Evolutionary conservation across 2,797 vertebrate genomes (phyloP), one percentile per base, ranked within the genome.

Genomic region (Acanthiza pusilla): DNA sequence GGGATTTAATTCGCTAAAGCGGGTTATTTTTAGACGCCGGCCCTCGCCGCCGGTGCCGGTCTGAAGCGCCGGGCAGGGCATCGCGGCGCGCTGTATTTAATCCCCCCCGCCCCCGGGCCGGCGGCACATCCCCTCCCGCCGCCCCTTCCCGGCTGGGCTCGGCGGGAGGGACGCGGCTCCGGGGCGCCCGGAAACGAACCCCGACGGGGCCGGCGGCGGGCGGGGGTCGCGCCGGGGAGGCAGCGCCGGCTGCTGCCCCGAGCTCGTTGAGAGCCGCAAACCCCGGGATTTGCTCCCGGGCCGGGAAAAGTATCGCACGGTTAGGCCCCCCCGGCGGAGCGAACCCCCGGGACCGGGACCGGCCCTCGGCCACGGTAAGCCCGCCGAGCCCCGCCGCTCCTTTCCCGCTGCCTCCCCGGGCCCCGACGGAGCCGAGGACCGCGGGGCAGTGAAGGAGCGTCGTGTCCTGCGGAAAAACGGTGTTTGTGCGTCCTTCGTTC

Each of bases 1-100:
- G 50, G 67, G 90, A 62, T 87, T 87, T 81, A 54, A 42, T n/a
- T 67, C 61, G 4, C 78, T 71, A 47, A 43, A 51, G 72, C 54
- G 9, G 75, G 75, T 85, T 85, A 79, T 90, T 96, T 84, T 88
- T 76, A 92, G 94, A 8, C 18, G 30, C 26, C 63, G 66, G 72
- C 42, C 79, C 48, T 36, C 18, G 62, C 45, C 43, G 54, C 62
- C 80, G 55, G 78, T 82, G 92, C 71, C 53, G 53, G 16, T 38
- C 77, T 32, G 88, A 32, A 79, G 81, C 45, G 21, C 60, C 76
- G 63, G 68, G 55, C 63, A 45, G 80, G 58, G 90, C 83, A 88
- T 1, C 2, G 38, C 80, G 27, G 26, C 18, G 88, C 5, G 27
- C 54, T 88, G 55, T 57, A 53, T 86, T 93, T 91, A 93, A 93